A percentile compares a stretch with the other conserved stretches of the same genome.
These are phyloP conservation scores for Alexandromys oeconomus DNA, from an alignment of 2,797 vertebrate species.

Conservation along the genomic window DNA sequence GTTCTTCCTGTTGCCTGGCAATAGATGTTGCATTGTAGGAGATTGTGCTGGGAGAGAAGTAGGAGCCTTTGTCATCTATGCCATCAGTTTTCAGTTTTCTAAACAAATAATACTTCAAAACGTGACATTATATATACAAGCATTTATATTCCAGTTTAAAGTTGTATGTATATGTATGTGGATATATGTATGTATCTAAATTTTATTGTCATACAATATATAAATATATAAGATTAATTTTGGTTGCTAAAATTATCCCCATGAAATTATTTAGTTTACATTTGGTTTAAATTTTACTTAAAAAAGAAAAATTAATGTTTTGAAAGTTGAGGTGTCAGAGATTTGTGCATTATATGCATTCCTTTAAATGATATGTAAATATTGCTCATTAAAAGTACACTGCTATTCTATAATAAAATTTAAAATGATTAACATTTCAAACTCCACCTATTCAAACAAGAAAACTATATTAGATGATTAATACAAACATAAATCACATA, in stretches of 20 bases:
- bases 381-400: neutral
- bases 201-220: neutral
- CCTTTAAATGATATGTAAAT: neutral
- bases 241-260: neutral
- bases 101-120: neutral
- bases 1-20: neutral
- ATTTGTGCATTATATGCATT: neutral
- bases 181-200: neutral
- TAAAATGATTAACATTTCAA: neutral
- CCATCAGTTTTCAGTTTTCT: neutral
- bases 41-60: neutral
- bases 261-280: neutral
- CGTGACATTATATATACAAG: neutral
- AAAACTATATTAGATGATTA: neutral
- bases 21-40: too few relatives aligned
- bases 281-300: neutral
- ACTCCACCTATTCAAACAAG: neutral
- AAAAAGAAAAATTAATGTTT: neutral
- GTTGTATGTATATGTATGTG: rapidly evolving
- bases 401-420: neutral
- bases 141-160: neutral
- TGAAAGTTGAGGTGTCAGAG: neutral
- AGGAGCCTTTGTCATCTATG: neutral
- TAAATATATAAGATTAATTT: neutral
- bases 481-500: neutral